Evolutionary conservation across 2,888 invertebrate species (phyloP), one percentile per base, ranked within the genome.

Genomic region (Willowsia nigromaculata): DNA sequence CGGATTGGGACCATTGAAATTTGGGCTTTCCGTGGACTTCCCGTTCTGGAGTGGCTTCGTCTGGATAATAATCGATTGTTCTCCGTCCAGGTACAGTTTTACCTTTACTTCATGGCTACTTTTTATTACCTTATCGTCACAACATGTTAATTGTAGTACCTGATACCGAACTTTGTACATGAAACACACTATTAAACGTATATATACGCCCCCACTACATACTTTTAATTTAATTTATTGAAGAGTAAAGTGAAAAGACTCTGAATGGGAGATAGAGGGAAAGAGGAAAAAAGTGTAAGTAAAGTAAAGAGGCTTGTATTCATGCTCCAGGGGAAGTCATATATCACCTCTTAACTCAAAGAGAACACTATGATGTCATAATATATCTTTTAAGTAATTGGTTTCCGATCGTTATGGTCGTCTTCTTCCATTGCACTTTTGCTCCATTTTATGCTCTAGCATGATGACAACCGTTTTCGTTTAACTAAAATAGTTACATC

Each of bases 21-120:
- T 11, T 95, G 95, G 91, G 96, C 96, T 50, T 97, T 97, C 93
- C 94, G 95, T 71, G 97, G 97, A 18, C 94, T 97, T 40, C 96
- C 96, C 93, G 95, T 96, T 9, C 94, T 97, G 78, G 96, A 97
- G 93, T 96, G 96, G 95, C 95, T 97, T 88, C 96, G 96, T 93
- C 94, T 97, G 85, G 97, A 97, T 93, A 96, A 96, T 92, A 97
- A 97, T 93, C 95, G 95, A 93, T 93, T 97, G 90, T 95, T 95
- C 76, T 95, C 91, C 83, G 90, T 91, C 91, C 91, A 91, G 91
- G 92, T 92, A 76, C 27, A 15, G 15, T 15, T 33, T n/a, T 15
- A 15, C 15, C 33, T 65, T 15, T 65, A 4, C 22, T 62, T 15
- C 30, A 30, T 30, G 11, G 0, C 33, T 7, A n/a, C 68, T 68